Evolutionary conservation across 2,113 vertebrate genomes (phyloP).

Genomic region (Albula glossodonta): DNA sequence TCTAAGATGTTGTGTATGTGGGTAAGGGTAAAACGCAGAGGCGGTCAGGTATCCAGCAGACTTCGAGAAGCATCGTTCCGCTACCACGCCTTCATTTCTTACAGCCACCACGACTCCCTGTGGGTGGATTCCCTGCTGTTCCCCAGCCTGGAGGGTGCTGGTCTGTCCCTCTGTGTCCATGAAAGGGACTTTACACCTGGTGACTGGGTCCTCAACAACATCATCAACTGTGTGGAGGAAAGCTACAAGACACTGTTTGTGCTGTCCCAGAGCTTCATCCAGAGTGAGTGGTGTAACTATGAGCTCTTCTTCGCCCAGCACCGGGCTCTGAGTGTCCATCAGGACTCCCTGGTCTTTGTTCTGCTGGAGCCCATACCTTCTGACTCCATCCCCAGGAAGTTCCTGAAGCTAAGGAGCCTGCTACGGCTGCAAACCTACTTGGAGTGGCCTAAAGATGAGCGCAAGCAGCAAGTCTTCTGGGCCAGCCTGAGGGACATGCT

Average conservation of each 20-base stretch:
- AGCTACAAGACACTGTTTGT: slow-evolving; percentile 68
- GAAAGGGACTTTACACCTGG: slow-evolving; percentile 67
- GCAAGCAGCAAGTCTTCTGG: slow-evolving; percentile 81
- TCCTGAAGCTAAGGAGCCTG: slow-evolving; percentile 56
- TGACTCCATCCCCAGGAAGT: slow-evolving; percentile 61
- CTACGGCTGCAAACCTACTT: slow-evolving; percentile 73
- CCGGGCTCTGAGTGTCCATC: slow-evolving; percentile 49
- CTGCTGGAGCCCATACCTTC: slow-evolving; percentile 63
- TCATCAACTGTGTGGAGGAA: slow-evolving; percentile 62
- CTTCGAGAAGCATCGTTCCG: slow-evolving; percentile 40
- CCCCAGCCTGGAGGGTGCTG: slow-evolving; percentile 50
- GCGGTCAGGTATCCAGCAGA: slow-evolving; percentile 40
- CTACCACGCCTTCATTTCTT: slow-evolving; percentile 67
- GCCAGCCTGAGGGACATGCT: slow-evolving; percentile 69
- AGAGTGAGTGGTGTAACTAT: slow-evolving; percentile 68
- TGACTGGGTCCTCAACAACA: slow-evolving; percentile 67
- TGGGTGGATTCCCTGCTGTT: slow-evolving; percentile 60
- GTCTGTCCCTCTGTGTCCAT: slow-evolving; percentile 60
- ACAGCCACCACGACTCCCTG: slow-evolving; percentile 59
- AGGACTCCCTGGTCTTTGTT: slow-evolving; percentile 64
- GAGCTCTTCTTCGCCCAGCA: slow-evolving; percentile 70
- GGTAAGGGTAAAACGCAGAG: slow-evolving; percentile 59
- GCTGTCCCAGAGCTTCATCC: slow-evolving; percentile 63
- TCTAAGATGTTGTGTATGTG: slow-evolving; percentile 65
- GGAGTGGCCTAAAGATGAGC: slow-evolving; percentile 80